Conservation (phyloP, 2,888 invertebrate species). For the Amiota communis region DNA sequence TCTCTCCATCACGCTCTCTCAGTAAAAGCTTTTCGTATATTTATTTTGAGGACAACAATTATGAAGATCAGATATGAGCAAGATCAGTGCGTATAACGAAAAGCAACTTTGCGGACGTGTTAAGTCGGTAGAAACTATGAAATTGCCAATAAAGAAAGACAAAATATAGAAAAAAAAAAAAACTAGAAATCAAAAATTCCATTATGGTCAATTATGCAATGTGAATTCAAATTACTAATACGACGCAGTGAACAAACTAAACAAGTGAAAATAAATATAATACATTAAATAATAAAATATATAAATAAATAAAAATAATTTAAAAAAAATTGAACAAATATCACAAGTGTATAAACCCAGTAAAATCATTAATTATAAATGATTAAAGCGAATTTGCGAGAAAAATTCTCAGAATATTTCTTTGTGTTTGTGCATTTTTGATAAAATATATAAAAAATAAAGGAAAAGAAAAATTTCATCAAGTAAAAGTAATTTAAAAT, state of each 20-base stretch:
- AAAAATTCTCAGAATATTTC: no score
- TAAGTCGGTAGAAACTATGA: background rate
- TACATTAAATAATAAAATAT: background rate
- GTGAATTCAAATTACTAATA: conserved; percentile 12
- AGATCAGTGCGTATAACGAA: conserved; percentile 59
- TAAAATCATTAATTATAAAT: no score
- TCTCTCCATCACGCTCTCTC: no score
- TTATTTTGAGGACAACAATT: no score
- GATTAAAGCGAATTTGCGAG: no score
- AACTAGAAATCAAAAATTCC: conserved; percentile 23
- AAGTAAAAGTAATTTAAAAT: conserved; percentile 29
- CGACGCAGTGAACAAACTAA: background rate
- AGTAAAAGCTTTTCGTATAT: no score
- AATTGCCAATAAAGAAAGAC: background rate
- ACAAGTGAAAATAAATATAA: background rate
- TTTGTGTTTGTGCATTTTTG: no score
- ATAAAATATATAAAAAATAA: background rate
- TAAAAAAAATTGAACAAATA: no score
- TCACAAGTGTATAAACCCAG: no score
- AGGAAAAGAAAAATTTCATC: background rate
- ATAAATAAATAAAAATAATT: conserved; percentile 16
- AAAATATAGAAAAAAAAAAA: conserved; percentile 30
- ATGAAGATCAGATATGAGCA: background rate
- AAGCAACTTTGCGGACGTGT: conserved; percentile 52
- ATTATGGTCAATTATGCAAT: conserved; percentile 24